These are phyloP conservation scores for Eptesicus fuscus DNA, from an alignment of 2,113 vertebrate genomes.

Conservation along the genomic window DNA sequence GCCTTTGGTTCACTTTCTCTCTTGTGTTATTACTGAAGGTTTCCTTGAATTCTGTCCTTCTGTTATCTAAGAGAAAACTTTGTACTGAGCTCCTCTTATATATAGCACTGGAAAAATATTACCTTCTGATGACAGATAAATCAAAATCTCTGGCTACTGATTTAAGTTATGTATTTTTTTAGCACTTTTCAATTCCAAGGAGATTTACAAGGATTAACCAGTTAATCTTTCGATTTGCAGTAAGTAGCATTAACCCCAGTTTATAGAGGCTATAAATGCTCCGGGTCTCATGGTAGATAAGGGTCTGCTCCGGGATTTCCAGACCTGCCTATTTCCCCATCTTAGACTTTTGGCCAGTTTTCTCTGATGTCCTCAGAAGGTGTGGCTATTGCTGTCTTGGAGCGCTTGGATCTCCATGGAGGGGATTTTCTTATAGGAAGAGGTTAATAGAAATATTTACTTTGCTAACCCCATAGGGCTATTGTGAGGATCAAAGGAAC, in stretches of 20 bases:
- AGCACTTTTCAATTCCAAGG: constrained; percentile 56
- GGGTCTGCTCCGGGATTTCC: background rate
- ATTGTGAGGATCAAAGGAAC: background rate
- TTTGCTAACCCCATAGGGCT: background rate
- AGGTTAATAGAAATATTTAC: background rate
- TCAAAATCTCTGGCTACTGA: constrained; percentile 43
- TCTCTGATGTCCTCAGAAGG: background rate
- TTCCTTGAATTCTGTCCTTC: constrained; percentile 34
- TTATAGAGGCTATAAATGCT: constrained; percentile 28
- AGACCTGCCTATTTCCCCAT: background rate
- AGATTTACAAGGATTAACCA: constrained; percentile 59
- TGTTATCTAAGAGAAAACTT: background rate
- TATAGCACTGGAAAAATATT: constrained; percentile 7
- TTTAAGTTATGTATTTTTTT: background rate
- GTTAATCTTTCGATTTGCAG: constrained; percentile 51
- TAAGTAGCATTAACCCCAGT: constrained; percentile 49
- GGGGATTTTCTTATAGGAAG: background rate
- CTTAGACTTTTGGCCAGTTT: background rate
- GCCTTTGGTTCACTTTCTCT: constrained; percentile 39
- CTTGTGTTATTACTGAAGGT: constrained; percentile 1
- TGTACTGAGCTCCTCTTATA: background rate
- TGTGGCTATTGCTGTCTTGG: background rate
- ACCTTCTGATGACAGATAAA: constrained; percentile 21
- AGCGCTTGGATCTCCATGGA: background rate
- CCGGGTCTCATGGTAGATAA: background rate